Conservation (phyloP, 2,113 vertebrate species). For the Petroica traversi region DNA sequence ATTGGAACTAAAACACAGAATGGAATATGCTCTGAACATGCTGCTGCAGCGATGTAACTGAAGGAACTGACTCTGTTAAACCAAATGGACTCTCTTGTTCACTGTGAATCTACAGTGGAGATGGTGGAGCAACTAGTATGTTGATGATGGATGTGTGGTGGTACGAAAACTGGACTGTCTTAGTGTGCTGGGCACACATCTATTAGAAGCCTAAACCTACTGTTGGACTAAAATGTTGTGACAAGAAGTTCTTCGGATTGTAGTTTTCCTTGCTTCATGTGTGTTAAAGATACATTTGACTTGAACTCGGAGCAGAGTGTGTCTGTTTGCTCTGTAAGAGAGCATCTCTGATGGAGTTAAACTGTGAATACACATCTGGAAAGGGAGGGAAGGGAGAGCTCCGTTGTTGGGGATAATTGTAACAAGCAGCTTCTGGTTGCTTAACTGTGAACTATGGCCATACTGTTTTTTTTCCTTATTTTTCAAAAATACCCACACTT, state of each 20-base stretch:
- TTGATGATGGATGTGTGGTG: constrained; percentile 76
- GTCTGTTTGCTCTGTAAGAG: constrained; percentile 68
- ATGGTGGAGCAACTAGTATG: constrained; percentile 59
- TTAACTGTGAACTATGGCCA: constrained; percentile 84
- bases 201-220: constrained; percentile 68
- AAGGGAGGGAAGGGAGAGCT: constrained; percentile 65
- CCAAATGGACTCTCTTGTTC: constrained; percentile 44
- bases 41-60: constrained; percentile 91
- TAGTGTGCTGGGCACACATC: constrained; percentile 81
- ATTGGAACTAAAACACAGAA: constrained; percentile 84
- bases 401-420: constrained; percentile 71
- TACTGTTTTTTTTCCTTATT: constrained; percentile 40
- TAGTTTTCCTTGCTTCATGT: constrained; percentile 44
- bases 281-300: constrained; percentile 41
- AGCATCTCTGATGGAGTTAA: constrained; percentile 76
- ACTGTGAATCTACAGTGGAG: constrained; percentile 74
- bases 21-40: constrained; percentile 97
- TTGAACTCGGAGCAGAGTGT: constrained; percentile 52
- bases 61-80: constrained; percentile 47
- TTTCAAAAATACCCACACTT: constrained; percentile 76
- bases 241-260: constrained; percentile 43
- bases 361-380: constrained; percentile 78
- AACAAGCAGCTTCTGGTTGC: constrained; percentile 75
- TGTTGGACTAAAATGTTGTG: constrained; percentile 50
- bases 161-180: constrained; percentile 78